Conservation (phyloP, 2,113 vertebrate genomes). For the Limanda limanda region DNA sequence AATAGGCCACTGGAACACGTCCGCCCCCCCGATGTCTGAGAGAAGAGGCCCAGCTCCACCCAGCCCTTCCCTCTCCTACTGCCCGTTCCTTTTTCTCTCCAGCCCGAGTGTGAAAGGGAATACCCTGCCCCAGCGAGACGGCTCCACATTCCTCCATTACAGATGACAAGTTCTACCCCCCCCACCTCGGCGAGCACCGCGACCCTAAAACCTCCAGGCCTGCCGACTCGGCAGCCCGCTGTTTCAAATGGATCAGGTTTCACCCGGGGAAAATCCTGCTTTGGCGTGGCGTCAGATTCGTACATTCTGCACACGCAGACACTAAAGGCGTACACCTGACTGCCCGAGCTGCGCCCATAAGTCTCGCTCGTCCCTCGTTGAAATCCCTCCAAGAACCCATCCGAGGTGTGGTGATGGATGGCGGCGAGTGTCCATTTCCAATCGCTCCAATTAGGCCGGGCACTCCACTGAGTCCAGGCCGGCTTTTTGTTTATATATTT, state of each 20-base stretch:
- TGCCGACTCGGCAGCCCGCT: constrained; percentile 61
- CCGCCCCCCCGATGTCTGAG: constrained; percentile 28
- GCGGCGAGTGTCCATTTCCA: constrained; percentile 38
- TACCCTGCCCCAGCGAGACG: constrained; percentile 65
- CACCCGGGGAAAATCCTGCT: constrained; percentile 58
- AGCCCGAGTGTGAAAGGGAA: constrained; percentile 67
- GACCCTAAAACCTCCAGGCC: constrained; percentile 45
- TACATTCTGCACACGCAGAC: constrained; percentile 16
- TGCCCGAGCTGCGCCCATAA: constrained; percentile 2
- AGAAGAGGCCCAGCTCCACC: constrained; percentile 54
- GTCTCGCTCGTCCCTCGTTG: constrained; percentile 1
- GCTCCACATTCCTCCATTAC: constrained; percentile 76
- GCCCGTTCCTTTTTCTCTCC: constrained; percentile 45
- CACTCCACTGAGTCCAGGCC: constrained; percentile 44
- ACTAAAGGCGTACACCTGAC: constrained; percentile 28
- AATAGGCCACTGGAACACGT: constrained; percentile 66
- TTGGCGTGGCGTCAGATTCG: constrained; percentile 53
- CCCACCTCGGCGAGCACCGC: not conserved
- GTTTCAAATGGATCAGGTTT: constrained; percentile 71
- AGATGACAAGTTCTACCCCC: constrained; percentile 63
- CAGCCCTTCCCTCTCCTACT: constrained; percentile 35
- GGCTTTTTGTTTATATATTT: not conserved
- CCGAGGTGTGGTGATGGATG: constrained; percentile 55
- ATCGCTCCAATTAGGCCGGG: constrained; percentile 64
- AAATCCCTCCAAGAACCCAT: constrained; percentile 59